Evolutionary conservation across 2,888 invertebrate genomes (phyloP), one percentile per base, ranked within the genome.

Genomic region (Clusia tigrina): DNA sequence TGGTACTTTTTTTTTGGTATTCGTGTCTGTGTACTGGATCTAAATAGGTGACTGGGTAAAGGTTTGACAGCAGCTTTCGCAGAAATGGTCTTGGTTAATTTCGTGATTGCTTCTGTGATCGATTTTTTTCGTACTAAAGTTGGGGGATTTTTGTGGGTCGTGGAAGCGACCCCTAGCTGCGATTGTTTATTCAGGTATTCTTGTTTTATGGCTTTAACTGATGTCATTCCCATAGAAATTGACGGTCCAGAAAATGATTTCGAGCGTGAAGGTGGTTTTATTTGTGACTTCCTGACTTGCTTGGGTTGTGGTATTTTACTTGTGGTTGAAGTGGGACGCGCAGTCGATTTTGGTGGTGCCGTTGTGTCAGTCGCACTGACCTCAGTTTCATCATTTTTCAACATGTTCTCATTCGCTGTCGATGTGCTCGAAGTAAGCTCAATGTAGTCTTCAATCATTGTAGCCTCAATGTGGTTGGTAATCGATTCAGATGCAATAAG

Each of bases 1-100:
- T 86, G 85, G 71, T 85, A 89, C 68, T 85, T 85, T 63, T 86
- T 86, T 66, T 83, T 84, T 72, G 83, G 82, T 63, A 83, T 84
- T 17, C 81, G 79, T 32, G 32, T 9, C 59, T 84, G 83, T 5
- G 81, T 74, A 6, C 76, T 71, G 1, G 77, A 68, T 52, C 74
- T 77, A 3, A 78, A 69, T 1, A 76, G 58, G 1, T 68, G 71
- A 24, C 71, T 69, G 23, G 72, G 70, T 2, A 71, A 73, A 58
- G 72, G 74, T 20, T 58, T 23, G 9, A 24, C 51, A 2, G 38
- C 2, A 10, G 60, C 20, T 24, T 56, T 62, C 6, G 60, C 62
- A 6, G 62, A 24, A 18, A 63, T 67, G 5, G 51, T 15, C 15
- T 67, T 73, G 0, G 74, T 74, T 54, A 84, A 74, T 54, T 77